These are phyloP conservation scores for Pelosia muscerda DNA, from an alignment of 2,888 invertebrate genomes.

Conservation along the genomic window DNA sequence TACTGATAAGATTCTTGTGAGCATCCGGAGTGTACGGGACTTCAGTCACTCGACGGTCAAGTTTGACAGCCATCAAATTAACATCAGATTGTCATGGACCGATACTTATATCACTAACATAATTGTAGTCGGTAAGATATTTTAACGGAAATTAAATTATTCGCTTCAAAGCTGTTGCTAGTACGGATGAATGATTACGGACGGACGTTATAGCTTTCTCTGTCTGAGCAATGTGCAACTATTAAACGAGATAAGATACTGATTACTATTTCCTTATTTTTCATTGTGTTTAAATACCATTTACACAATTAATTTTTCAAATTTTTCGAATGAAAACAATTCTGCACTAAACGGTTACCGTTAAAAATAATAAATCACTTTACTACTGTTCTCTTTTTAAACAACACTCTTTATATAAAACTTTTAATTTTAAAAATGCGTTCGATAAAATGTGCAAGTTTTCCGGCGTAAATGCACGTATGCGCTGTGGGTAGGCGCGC, in stretches of 20 bases:
- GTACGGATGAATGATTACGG: conserved; percentile 51
- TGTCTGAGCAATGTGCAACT: conserved; percentile 19
- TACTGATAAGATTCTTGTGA: conserved; percentile 52
- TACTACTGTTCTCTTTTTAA: neutral
- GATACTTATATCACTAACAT: conserved; percentile 68
- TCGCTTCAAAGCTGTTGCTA: conserved; percentile 56
- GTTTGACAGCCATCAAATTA: conserved; percentile 77
- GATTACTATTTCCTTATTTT: neutral
- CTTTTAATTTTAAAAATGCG: conserved; percentile 20
- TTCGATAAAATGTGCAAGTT: conserved; percentile 40
- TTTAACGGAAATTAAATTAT: conserved; percentile 74
- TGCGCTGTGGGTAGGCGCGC: conserved; percentile 67
- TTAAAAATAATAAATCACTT: conserved; percentile 27
- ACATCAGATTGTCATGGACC: conserved; percentile 72
- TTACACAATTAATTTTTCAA: conserved; percentile 6
- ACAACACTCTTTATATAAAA: neutral
- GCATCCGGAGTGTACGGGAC: conserved; percentile 53
- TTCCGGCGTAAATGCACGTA: conserved; percentile 60
- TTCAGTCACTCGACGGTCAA: conserved; percentile 55
- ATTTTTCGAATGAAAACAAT: conserved; percentile 23
- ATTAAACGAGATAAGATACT: neutral
- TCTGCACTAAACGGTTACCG: conserved; percentile 21
- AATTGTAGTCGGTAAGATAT: conserved; percentile 68
- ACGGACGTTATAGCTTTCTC: conserved; percentile 54
- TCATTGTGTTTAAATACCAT: neutral